Evolutionary conservation across 2,888 invertebrate species (phyloP), one percentile per base, ranked within the genome.

Genomic region (Torymus texanus): DNA sequence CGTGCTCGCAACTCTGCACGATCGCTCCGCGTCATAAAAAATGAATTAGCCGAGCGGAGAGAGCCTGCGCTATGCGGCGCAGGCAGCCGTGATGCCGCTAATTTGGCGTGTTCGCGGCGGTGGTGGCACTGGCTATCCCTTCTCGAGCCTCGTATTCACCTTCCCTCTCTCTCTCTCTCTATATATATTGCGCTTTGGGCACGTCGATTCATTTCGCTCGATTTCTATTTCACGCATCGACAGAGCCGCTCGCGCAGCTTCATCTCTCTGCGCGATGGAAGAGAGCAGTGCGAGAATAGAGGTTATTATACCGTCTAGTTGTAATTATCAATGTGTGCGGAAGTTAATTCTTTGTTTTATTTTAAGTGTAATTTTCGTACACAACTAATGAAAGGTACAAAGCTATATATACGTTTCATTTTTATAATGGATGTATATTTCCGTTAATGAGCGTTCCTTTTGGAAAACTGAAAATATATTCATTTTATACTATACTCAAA

Each of bases 151-250:
- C 41, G 41, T 8, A 41, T 41, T 41, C 41, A 8, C 5, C 41
- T 41, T 41, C 41, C 41, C 41, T 41, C 8, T 41, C 41, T 41
- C 21, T 21, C 21, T 21, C 21, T 21, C 2, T 21, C 1, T 21
- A 21, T 21, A 21, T 21, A n/a, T 59, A 16, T 74, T 29, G 24
- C 53, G 59, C 50, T 21, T 21, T 2, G 16, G 24, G 18, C 82
- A 83, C 82, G 81, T 83, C 84, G 85, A 86, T 87, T 85, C 85
- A 87, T 88, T 87, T 86, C 85, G 85, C 85, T 86, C 86, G 86
- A 88, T 88, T 88, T 88, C 86, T 87, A 88, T 88, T 88, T 88
- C 85, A 87, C 86, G 88, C 86, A 87, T 85, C 86, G 85, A 83
- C 85, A 84, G 85, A 86, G 81, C 84, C 83, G 83, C 41, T 13